Conservation (phyloP, 1,140 invertebrate species). For the Mizuhopecten yessoensis region DNA sequence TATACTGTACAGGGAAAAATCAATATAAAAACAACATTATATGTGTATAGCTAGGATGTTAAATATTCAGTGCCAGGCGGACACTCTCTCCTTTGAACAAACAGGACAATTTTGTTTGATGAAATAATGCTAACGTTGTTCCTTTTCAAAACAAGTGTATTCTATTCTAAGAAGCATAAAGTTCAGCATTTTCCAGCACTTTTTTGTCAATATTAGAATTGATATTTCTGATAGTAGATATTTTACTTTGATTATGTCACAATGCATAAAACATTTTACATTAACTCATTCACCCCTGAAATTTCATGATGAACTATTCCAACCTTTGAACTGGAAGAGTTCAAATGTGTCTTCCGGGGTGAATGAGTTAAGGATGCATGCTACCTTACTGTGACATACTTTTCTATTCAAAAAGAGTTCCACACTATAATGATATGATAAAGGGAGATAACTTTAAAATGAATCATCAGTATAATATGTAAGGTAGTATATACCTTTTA, state of each 20-base stretch:
- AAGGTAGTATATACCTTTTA: neutral
- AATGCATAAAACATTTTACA: no score
- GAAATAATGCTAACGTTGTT: neutral
- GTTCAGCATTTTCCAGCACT: neutral
- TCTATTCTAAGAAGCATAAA: neutral
- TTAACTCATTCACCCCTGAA: no score
- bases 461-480: neutral
- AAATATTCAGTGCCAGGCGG: neutral
- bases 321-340: no score
- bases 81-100: neutral
- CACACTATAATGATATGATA: no score
- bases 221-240: no score
- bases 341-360: no score
- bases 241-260: no score
- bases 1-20: neutral
- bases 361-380: no score
- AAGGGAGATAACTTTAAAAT: conserved; percentile 11
- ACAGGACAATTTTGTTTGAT: neutral
- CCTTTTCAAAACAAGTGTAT: neutral
- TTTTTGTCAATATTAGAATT: neutral
- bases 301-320: no score
- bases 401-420: no score
- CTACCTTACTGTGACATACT: no score
- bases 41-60: neutral
- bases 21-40: neutral